Evolutionary conservation across 2,113 vertebrate genomes (phyloP), one percentile per base, ranked within the genome.

Genomic region (Blennius ocellaris): DNA sequence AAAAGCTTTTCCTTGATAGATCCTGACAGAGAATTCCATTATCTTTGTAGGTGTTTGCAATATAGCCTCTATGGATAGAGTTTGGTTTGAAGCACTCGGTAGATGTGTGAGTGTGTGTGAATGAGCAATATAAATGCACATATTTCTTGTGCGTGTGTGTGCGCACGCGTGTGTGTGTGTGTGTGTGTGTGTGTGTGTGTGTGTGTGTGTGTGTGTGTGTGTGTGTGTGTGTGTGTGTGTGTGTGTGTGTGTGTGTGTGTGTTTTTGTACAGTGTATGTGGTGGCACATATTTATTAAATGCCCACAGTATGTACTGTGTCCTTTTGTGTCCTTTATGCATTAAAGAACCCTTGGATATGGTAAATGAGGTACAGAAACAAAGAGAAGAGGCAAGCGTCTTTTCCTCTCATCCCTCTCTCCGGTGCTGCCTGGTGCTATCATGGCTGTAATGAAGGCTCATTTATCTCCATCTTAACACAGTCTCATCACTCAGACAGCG

Each of bases 401-500:
- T 50, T 51, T 81, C 37, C 56, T 73, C 67, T 70, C 74, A 40
- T 76, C 36, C 68, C 84, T 66, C 53, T 83, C 69, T 80, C 58
- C 69, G 69, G 16, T 80, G 67, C 80, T 74, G 66, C 77, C 65
- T 71, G 69, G 16, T 65, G 69, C 79, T 67, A 85, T 90, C 78
- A 87, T 83, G 68, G 83, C 71, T 63, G 63, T 93, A 93, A 94
- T 92, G 85, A 93, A 92, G 81, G 70, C 82, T 80, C 87, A 86
- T 94, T 92, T 92, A 89, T 93, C 89, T 93, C 82, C 87, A 89
- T 90, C 89, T 86, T 68, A 77, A 69, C 57, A 30, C 73, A 80
- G 82, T 90, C 86, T 89, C 88, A 93, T 93, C 91, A 89, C 85
- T 81, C 75, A 72, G 76, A 76, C 69, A 67, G 66, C 64, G 78